Conservation (phyloP, 2,113 vertebrate genomes). For the Tachysurus vachellii region DNA sequence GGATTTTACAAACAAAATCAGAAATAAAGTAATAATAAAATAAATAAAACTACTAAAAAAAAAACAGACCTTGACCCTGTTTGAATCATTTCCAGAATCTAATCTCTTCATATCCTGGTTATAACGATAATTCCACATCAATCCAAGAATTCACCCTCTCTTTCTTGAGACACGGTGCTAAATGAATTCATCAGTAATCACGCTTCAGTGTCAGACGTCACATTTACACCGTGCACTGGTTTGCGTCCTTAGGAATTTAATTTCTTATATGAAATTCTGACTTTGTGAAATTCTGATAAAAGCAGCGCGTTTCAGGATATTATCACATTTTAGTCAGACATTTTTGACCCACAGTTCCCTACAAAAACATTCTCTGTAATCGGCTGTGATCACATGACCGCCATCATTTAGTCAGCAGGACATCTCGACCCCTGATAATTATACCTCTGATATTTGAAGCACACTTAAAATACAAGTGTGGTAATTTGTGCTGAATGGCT, state of each 20-base stretch:
- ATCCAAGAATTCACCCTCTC: neutral
- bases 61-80: neutral
- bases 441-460: neutral
- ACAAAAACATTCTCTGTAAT: no score
- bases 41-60: neutral
- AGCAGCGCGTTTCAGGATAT: no score
- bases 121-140: neutral
- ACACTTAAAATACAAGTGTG: neutral
- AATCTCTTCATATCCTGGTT: neutral
- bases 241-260: no score
- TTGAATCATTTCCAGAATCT: neutral
- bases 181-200: no score
- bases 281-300: no score
- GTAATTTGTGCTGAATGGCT: no score
- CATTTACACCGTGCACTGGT: no score
- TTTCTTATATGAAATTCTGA: neutral
- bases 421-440: neutral
- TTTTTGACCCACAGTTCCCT: no score
- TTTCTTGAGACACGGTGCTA: no score
- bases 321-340: no score
- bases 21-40: neutral
- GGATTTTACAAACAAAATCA: neutral
- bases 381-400: neutral
- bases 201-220: no score
- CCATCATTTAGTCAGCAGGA: neutral